These are phyloP conservation scores for Cephus sareptanus DNA, from an alignment of 2,888 invertebrate species.

Conservation along the genomic window DNA sequence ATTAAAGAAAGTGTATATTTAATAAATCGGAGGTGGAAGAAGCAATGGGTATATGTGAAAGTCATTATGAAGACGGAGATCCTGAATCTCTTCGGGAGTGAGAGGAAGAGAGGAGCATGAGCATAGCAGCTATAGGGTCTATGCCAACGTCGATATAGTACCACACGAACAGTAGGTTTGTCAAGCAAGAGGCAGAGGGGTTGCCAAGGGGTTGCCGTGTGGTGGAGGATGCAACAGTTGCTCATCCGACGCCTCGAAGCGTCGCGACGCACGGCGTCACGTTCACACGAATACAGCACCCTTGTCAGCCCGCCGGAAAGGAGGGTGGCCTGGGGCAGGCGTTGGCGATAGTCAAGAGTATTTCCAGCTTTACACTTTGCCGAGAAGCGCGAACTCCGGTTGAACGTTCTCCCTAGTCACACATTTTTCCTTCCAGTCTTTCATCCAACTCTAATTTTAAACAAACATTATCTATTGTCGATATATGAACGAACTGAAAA, in stretches of 20 bases:
- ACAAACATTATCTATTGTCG: background rate
- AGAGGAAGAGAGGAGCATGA: background rate
- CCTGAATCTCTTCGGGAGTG: background rate
- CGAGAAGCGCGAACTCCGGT: background rate
- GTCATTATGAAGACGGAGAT: background rate
- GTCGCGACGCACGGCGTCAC: conserved; percentile 21
- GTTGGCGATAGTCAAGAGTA: background rate
- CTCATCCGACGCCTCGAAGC: conserved; percentile 38
- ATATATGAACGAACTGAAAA: background rate
- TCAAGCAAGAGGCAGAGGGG: conserved; percentile 5
- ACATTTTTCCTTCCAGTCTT: background rate
- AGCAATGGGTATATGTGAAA: background rate
- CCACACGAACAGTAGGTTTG: conserved; percentile 7
- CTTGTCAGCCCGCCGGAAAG: background rate
- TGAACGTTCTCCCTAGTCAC: background rate
- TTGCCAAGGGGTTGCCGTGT: conserved; percentile 12
- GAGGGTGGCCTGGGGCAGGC: background rate
- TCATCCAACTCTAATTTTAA: background rate
- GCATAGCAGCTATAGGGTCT: background rate
- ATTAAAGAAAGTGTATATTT: background rate
- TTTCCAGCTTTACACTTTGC: background rate
- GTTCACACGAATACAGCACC: conserved; percentile 1
- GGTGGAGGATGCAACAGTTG: conserved; percentile 48
- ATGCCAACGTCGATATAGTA: background rate
- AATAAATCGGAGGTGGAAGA: background rate